Percentiles rank a stretch among this genome's conserved stretches.
Evolutionary conservation across 2,888 invertebrate genomes (phyloP).

Genomic region (Dryadula phaetusa): DNA sequence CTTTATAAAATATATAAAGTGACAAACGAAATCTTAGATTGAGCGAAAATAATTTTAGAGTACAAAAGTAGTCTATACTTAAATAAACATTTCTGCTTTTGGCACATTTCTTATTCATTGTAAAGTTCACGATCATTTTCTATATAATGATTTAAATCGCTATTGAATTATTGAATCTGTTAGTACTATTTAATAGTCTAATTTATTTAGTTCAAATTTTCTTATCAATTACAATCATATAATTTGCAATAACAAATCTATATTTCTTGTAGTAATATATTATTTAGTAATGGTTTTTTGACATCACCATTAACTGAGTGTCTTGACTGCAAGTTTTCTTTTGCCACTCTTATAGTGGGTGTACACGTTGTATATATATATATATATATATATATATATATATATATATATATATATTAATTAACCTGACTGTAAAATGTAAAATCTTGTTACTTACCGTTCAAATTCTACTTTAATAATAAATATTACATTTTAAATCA

Average conservation of each 20-base stretch:
- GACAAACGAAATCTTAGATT: background rate
- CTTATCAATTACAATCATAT: background rate
- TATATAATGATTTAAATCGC: constrained; percentile 1
- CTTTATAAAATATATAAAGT: too few species aligned
- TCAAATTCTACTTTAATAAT: too few species aligned
- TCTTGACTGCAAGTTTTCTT: too few species aligned
- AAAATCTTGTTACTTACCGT: too few species aligned
- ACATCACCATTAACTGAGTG: background rate
- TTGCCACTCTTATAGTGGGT: too few species aligned
- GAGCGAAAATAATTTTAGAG: background rate
- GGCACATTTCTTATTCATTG: background rate
- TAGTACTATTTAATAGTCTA: constrained; percentile 3
- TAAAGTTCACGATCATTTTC: background rate
- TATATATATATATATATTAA: too few species aligned
- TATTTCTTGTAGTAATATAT: too few species aligned
- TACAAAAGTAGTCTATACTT: background rate
- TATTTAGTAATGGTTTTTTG: background rate
- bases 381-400: too few species aligned
- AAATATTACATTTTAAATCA: too few species aligned
- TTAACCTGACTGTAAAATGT: too few species aligned
- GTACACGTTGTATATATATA: too few species aligned
- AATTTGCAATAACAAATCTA: background rate
- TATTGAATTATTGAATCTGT: background rate
- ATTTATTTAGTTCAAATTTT: background rate
- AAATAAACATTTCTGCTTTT: constrained; percentile 1